Evolutionary conservation across 2,113 vertebrate genomes (phyloP).

Genomic region (Tachysurus vachellii): DNA sequence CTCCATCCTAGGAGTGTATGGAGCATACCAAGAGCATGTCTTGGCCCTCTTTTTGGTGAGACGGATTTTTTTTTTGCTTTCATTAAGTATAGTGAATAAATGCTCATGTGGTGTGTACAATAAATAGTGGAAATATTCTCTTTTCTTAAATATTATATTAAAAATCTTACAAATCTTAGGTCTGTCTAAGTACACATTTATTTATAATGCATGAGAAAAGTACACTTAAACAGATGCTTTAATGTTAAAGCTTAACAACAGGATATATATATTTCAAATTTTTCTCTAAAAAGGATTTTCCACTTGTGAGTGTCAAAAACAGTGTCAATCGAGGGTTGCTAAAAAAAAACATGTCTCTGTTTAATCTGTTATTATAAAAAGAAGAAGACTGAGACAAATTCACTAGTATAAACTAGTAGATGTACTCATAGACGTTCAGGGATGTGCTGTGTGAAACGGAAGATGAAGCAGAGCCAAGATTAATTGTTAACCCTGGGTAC

Average conservation of each 20-base stretch:
- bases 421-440: too few species aligned
- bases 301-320: too few species aligned
- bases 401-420: too few species aligned
- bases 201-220: not conserved
- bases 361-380: too few species aligned
- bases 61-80: not conserved
- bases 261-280: too few species aligned
- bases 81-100: not conserved
- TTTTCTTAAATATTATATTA: not conserved
- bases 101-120: not conserved
- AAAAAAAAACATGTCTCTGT: too few species aligned
- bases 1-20: slow-evolving; percentile 41
- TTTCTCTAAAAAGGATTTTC: too few species aligned
- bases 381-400: too few species aligned
- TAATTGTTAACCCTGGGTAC: too few species aligned
- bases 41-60: slow-evolving; percentile 38
- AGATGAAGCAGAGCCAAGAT: too few species aligned
- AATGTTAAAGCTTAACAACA: not conserved
- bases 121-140: not conserved
- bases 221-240: not conserved
- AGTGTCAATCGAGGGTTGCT: too few species aligned
- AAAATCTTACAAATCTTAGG: not conserved
- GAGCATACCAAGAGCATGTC: slow-evolving; percentile 27
- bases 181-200: not conserved
- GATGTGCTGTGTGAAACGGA: too few species aligned